Base-by-base conservation (phyloP, 2,797 vertebrate species). In the Pseudochirops corinnae region DNA sequence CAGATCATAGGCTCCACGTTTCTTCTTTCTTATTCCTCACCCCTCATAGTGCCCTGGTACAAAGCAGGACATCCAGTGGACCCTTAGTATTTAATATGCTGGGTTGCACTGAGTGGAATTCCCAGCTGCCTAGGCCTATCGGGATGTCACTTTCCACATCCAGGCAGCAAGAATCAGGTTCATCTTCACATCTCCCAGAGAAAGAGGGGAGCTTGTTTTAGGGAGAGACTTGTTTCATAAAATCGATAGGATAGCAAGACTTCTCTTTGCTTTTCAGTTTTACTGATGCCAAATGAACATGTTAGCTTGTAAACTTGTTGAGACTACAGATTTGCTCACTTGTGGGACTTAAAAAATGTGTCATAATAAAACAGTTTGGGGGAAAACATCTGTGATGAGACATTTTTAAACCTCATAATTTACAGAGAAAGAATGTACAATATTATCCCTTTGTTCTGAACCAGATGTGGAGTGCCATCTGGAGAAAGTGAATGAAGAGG, bases 401-500 rank as follows among this genome's bases (percentile, higher is more conserved):
- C 90, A 33, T 55, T 91, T 91, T 91, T 91, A 55, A 91, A 55
- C 90, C 55, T 55, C 55, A 91, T 91, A 91, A 91, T 91, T 91
- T 91, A 91, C 90, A 91, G 90, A 55, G 90, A 91, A 90, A 33
- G 90, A 91, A 91, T 91, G 90, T 21, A 53, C 90, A 91, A 91
- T 91, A 91, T 91, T 91, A 91, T 91, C 33, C 90, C 90, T 91
- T 91, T 91, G 90, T 91, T 91, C 52, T 55, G 53, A 55, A 55
- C 90, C 90, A 91, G 90, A 91, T 91, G 90, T 91, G 90, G 90
- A 55, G 90, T 91, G 90, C 90, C 90, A 91, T 91, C 90, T 91
- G 90, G 90, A 91, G 55, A 91, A 91, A 91, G 90, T 91, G 90
- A 91, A 91, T 91, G 90, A 55, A 91, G 90, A 91, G 18, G 90